Evolutionary conservation across 2,113 vertebrate species (phyloP).

Genomic region (Pogonocichla stellata): DNA sequence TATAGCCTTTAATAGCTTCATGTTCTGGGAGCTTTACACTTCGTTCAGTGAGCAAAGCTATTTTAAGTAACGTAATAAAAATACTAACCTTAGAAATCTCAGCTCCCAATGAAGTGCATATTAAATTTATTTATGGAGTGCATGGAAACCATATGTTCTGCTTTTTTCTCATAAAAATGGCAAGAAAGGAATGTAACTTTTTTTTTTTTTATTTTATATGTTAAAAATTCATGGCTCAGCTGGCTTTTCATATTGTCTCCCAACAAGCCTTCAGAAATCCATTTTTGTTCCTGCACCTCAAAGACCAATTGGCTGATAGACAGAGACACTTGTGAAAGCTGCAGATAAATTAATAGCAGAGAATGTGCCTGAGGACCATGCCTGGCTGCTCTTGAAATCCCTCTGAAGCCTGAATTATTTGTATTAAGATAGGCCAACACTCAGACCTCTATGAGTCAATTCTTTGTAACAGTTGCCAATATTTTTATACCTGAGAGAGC

Average conservation of each 20-base stretch:
- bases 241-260: conserved; percentile 49
- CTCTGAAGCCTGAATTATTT: conserved; percentile 82
- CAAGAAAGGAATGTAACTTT: neutral
- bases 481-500: conserved; percentile 87
- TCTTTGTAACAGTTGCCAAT: conserved; percentile 87
- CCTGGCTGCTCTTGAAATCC: conserved; percentile 75
- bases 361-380: conserved; percentile 68
- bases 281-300: conserved; percentile 64
- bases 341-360: conserved; percentile 76
- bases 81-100: neutral
- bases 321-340: conserved; percentile 65
- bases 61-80: conserved; percentile 19
- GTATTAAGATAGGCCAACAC: conserved; percentile 81
- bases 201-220: neutral
- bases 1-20: neutral
- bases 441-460: conserved; percentile 78
- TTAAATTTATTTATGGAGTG: conserved; percentile 1
- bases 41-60: neutral
- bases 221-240: conserved; percentile 49
- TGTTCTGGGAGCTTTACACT: neutral
- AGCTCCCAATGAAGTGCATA: neutral
- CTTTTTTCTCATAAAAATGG: conserved; percentile 31
- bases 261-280: conserved; percentile 69
- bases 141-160: neutral
- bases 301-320: conserved; percentile 69